Base-by-base conservation (phyloP, 2,797 vertebrate genomes). In the Carduelis carduelis region DNA sequence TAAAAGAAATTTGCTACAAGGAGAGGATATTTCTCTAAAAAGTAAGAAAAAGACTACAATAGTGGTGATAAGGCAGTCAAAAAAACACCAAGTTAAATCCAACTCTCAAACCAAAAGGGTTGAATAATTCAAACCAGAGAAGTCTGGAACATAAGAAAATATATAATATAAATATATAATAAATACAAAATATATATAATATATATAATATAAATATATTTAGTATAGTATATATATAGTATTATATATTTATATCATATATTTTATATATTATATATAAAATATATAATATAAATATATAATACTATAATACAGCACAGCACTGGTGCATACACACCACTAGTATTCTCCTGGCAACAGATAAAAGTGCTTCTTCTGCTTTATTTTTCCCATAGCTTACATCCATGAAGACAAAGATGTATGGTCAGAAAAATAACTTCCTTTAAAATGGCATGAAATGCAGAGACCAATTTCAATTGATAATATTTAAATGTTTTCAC, bases 41-140 rank as follows among this genome's bases (percentile, higher is more conserved):
- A 27, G 8, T 16, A 52, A 35, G 6, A 39, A 82, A 84, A 68
- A 9, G 2, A 5, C 14, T 35, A 47, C 7, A 30, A 30, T 13
- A 90, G 39, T 4, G 14, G 17, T 14, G 5, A 24, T 18, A 90
- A 77, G 80, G 14, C 8, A 41, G 7, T 50, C 4, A 46, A 43
- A 46, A 9, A 9, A 2, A 0, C 20, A 9, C 14, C 1, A 59
- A 53, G 59, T 17, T 16, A 39, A 47, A 50, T 5, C 4, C 6
- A 87, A 11, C 9, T 32, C 35, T 26, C 14, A 23, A 80, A 34
- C 9, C 8, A 59, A 39, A 80, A 43, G 18, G 30, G 11, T 28
- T 83, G 6, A 23, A 41, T 27, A 76, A 35, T 43, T 49, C 65
- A 59, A 75, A 86, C 9, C 24, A 87, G 20, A 43, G 20, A 63